Conservation (phyloP, 92 coral and sea anemone genomes). For the Plumapathes pennacea region DNA sequence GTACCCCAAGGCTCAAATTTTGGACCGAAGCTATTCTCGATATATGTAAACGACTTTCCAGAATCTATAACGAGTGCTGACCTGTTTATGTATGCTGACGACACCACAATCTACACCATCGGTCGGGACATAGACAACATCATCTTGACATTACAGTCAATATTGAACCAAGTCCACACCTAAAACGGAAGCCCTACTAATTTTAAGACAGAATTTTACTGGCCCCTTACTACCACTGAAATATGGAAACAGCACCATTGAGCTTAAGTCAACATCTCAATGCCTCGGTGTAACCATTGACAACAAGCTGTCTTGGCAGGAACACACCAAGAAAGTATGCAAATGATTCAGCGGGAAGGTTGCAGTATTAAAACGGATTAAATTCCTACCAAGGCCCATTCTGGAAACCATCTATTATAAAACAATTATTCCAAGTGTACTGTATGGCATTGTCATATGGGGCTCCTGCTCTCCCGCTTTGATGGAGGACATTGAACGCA, state of each 20-base stretch:
- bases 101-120: conserved; percentile 22
- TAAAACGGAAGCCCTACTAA: conserved; percentile 39
- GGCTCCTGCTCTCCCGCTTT: conserved; percentile 25
- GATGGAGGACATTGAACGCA: conserved; percentile 7
- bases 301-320: conserved; percentile 43
- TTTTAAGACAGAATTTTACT: conserved; percentile 21
- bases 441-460: conserved; percentile 38
- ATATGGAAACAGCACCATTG: conserved; percentile 23
- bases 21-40: conserved; percentile 28
- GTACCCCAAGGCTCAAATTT: conserved; percentile 33
- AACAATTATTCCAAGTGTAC: conserved; percentile 26
- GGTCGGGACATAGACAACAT: conserved; percentile 21
- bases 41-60: conserved; percentile 29
- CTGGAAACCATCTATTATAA: conserved; percentile 34
- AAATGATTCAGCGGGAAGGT: conserved; percentile 34
- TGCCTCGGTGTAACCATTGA: conserved; percentile 49
- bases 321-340: conserved; percentile 30
- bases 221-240: conserved; percentile 35
- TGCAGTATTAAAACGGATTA: conserved; percentile 39
- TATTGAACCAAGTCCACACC: conserved; percentile 20
- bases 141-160: conserved; percentile 8
- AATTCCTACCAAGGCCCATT: conserved; percentile 20
- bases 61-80: conserved; percentile 22
- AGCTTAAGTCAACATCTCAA: conserved; percentile 18
- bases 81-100: conserved; percentile 34